Evolutionary conservation across 2,797 vertebrate species (phyloP).

Genomic region (Sebastes steindachneri): DNA sequence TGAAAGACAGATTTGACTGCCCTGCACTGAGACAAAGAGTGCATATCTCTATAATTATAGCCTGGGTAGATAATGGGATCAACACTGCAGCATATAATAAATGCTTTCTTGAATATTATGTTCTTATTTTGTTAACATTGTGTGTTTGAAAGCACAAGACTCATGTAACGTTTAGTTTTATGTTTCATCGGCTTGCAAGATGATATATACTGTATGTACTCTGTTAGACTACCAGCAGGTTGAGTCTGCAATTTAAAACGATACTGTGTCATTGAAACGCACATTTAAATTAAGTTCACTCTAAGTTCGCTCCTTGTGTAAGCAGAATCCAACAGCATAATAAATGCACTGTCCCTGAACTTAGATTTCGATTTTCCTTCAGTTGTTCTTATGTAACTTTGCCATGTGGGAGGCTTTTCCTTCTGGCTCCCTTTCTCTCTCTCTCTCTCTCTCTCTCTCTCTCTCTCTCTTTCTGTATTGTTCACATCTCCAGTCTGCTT

Average conservation of each 20-base stretch:
- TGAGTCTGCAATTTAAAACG: not conserved
- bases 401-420: constrained; percentile 65
- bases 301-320: constrained; percentile 12
- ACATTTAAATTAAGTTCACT: constrained; percentile 22
- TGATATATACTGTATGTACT: not conserved
- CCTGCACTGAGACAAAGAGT: constrained; percentile 6
- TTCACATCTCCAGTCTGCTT: constrained; percentile 58
- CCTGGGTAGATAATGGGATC: constrained; percentile 9
- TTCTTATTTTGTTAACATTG: constrained; percentile 3
- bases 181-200: not conserved
- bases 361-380: constrained; percentile 62
- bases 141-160: not conserved
- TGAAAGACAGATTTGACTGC: not conserved
- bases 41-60: constrained; percentile 18
- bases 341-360: constrained; percentile 46
- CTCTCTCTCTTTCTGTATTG: constrained; percentile 10
- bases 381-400: constrained; percentile 69
- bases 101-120: not conserved
- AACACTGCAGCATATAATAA: constrained; percentile 1
- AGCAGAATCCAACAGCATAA: constrained; percentile 42
- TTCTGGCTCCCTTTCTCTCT: constrained; percentile 36
- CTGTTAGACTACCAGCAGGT: not conserved
- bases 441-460: not conserved
- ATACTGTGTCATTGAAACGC: not conserved
- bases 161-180: not conserved